Evolutionary conservation across 2,888 invertebrate species (phyloP).

Genomic region (Baronia brevicornis): DNA sequence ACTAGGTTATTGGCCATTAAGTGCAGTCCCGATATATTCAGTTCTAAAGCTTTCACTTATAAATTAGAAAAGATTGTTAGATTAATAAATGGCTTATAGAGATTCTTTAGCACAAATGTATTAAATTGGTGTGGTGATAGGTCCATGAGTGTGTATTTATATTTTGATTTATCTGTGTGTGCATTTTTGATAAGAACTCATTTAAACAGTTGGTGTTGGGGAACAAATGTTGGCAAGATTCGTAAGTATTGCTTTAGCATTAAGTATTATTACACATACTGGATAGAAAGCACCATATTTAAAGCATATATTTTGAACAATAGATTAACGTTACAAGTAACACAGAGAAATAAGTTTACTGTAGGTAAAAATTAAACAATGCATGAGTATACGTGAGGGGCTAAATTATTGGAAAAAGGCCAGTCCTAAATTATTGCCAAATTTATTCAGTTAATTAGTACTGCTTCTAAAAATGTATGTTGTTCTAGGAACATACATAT

Average conservation of each 20-base stretch:
- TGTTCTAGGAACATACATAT: too few relatives aligned
- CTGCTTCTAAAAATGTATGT: too few relatives aligned
- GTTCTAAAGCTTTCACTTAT: too few relatives aligned
- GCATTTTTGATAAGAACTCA: slow-evolving; percentile 42
- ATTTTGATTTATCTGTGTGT: slow-evolving; percentile 41
- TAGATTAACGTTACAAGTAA: slow-evolving; percentile 5
- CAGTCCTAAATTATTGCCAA: too few relatives aligned
- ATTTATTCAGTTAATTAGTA: too few relatives aligned
- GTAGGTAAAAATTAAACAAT: too few relatives aligned
- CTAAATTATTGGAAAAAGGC: too few relatives aligned
- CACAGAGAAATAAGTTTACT: slow-evolving; percentile 3
- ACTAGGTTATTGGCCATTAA: slow-evolving; percentile 4
- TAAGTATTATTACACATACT: slow-evolving; percentile 29
- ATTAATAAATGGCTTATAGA: slow-evolving; percentile 8
- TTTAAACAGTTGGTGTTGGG: slow-evolving; percentile 67
- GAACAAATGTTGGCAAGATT: slow-evolving; percentile 55
- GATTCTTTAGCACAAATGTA: slow-evolving; percentile 56
- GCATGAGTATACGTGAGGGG: too few relatives aligned
- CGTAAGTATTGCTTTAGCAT: slow-evolving; percentile 58
- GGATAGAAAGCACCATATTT: slow-evolving; percentile 22
- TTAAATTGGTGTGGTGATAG: slow-evolving; percentile 39
- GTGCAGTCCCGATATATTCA: too few relatives aligned
- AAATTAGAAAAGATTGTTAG: too few relatives aligned
- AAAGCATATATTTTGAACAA: slow-evolving; percentile 2
- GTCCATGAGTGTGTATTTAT: slow-evolving; percentile 33